These are phyloP conservation scores for Nycticryphes semicollaris DNA, from an alignment of 2,113 vertebrate species.

Conservation along the genomic window DNA sequence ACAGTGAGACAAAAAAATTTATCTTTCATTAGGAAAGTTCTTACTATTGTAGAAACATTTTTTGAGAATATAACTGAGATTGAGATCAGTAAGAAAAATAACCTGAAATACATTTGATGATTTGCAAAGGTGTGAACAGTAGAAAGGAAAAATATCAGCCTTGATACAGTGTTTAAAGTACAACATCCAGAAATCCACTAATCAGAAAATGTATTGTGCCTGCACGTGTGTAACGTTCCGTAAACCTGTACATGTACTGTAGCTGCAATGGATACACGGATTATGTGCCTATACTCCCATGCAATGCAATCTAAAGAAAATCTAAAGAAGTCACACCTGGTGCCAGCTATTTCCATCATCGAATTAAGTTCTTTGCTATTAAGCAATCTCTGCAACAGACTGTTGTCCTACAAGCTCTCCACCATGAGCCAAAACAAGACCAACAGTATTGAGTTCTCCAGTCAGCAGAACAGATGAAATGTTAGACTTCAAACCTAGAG, in stretches of 20 bases:
- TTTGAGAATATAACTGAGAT: background rate
- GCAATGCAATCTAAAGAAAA: background rate
- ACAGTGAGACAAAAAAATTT: background rate
- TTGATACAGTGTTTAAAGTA: background rate
- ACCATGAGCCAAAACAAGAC: background rate
- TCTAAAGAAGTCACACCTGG: background rate
- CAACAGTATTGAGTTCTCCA: background rate
- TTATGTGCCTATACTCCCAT: background rate
- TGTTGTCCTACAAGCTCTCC: background rate
- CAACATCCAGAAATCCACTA: background rate
- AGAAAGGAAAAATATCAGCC: background rate
- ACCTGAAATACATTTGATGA: background rate
- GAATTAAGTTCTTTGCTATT: background rate
- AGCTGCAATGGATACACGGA: background rate
- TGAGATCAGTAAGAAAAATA: background rate
- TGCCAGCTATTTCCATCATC: background rate
- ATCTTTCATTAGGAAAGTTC: background rate
- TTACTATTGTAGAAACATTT: background rate
- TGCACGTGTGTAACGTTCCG: rapidly evolving
- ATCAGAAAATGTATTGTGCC: background rate
- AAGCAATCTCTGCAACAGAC: background rate
- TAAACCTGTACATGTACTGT: background rate
- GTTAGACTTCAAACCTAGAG: background rate
- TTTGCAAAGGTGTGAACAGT: background rate
- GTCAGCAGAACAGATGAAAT: background rate